Base-by-base conservation (phyloP, 2,113 vertebrate genomes). In the Pandion haliaetus region DNA sequence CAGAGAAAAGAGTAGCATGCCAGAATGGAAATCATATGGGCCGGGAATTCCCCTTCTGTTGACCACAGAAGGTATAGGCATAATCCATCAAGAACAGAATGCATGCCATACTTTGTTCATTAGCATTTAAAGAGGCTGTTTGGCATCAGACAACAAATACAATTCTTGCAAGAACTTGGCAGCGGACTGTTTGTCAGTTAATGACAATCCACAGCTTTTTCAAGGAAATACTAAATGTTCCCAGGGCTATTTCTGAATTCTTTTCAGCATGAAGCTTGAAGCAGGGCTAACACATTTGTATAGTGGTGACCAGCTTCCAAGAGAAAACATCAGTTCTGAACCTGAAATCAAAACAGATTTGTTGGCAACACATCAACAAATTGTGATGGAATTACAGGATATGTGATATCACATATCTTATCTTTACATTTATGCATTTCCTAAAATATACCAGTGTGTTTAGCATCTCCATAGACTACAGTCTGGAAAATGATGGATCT, bases 81-180 rank as follows among this genome's bases (percentile, higher is more conserved):
- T 98, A 98, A 98, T 98, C 98, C 97, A 98, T 98, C 98, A 98
- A 97, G 98, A 98, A 98, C 98, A 98, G 98, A 98, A 98, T 98
- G 98, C 93, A 80, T 76, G 95, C 98, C 98, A 98, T 98, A 98
- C 98, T 98, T 98, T 94, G 97, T 98, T 98, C 98, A 98, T 98
- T 98, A 98, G 98, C 98, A 98, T 98, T 98, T 98, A 98, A 98
- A 98, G 98, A 98, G 98, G 97, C 98, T 97, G 96, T 97, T 98
- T 98, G 98, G 98, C 98, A 98, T 97, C 97, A 98, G 94, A 98
- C 98, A 98, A 96, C 97, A 98, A 97, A 98, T 97, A 98, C 94
- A 97, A 97, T 98, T 95, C 97, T 98, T 98, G 93, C 93, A 98
- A 98, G 96, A 97, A 98, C 95, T 98, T 98, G 98, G 98, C 98